Evolutionary conservation across 2,888 invertebrate genomes (phyloP).

Genomic region (Apodemia hepburni): DNA sequence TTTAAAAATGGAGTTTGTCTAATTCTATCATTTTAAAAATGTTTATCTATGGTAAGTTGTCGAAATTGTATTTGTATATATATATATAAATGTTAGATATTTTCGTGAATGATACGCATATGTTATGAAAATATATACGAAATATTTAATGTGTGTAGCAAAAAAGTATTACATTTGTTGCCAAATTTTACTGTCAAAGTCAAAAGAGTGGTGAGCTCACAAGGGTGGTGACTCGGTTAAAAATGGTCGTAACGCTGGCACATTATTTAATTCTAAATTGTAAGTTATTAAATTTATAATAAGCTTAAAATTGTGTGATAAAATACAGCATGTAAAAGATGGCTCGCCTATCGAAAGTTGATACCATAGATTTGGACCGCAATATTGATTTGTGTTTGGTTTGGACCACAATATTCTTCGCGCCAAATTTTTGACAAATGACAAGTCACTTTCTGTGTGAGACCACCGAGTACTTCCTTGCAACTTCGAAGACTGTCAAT

Average conservation of each 20-base stretch:
- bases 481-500: conserved; percentile 22
- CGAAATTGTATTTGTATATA: conserved; percentile 15
- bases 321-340: too few species aligned
- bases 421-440: background rate
- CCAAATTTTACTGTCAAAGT: conserved; percentile 19
- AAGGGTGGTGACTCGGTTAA: background rate
- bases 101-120: conserved; percentile 25
- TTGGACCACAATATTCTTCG: background rate
- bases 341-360: too few species aligned
- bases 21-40: too few species aligned
- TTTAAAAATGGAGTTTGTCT: too few species aligned
- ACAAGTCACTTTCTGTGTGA: background rate
- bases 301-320: too few species aligned
- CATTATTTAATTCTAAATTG: too few species aligned
- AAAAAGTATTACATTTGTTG: conserved; percentile 15
- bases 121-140: conserved; percentile 35
- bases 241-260: background rate
- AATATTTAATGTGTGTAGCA: conserved; percentile 9
- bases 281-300: too few species aligned
- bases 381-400: too few species aligned
- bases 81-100: conserved; percentile 13
- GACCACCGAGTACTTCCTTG: conserved; percentile 17
- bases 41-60: conserved; percentile 6
- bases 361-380: too few species aligned
- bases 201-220: conserved; percentile 17